Percentiles rank a stretch among this genome's conserved stretches.
Evolutionary conservation across 2,888 invertebrate genomes (phyloP).

Genomic region (Prostheceraeus crozeri): DNA sequence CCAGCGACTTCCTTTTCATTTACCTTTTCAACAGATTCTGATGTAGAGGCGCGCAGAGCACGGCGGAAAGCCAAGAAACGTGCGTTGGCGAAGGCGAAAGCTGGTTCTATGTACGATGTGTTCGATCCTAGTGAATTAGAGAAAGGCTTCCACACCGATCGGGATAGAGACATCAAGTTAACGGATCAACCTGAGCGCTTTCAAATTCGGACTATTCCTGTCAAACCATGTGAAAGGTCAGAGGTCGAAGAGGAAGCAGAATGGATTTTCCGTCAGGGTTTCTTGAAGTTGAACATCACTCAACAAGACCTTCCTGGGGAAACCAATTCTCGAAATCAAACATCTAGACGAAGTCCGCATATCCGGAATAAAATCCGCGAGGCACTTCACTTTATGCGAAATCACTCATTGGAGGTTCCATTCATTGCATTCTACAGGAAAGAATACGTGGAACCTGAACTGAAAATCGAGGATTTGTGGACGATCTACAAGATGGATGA

Average conservation of each 20-base stretch:
- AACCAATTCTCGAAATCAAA: background rate
- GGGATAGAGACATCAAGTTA: conserved; percentile 70
- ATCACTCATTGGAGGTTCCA: conserved; percentile 79
- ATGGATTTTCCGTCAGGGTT: conserved; percentile 93
- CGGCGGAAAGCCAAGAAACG: no score
- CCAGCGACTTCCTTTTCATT: no score
- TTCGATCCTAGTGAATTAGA: conserved; percentile 96
- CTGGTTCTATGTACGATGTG: conserved; percentile 64
- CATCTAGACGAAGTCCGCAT: background rate
- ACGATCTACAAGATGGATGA: conserved; percentile 91
- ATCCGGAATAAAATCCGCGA: conserved; percentile 80
- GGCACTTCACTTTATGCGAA: conserved; percentile 87
- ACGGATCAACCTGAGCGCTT: conserved; percentile 61
- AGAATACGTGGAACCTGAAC: conserved; percentile 87
- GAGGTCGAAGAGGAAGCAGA: conserved; percentile 88
- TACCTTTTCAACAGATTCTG: no score
- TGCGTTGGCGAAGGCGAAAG: no score
- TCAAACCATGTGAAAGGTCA: conserved; percentile 46
- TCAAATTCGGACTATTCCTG: conserved; percentile 51
- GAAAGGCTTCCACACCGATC: conserved; percentile 84
- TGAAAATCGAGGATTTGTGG: conserved; percentile 91
- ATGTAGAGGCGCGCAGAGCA: no score
- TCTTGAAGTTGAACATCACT: conserved; percentile 73
- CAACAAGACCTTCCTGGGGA: conserved; percentile 67
- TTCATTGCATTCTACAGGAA: conserved; percentile 97